Evolutionary conservation across 2,797 vertebrate species (phyloP), one percentile per base, ranked within the genome.

Genomic region (Meda fulgida): DNA sequence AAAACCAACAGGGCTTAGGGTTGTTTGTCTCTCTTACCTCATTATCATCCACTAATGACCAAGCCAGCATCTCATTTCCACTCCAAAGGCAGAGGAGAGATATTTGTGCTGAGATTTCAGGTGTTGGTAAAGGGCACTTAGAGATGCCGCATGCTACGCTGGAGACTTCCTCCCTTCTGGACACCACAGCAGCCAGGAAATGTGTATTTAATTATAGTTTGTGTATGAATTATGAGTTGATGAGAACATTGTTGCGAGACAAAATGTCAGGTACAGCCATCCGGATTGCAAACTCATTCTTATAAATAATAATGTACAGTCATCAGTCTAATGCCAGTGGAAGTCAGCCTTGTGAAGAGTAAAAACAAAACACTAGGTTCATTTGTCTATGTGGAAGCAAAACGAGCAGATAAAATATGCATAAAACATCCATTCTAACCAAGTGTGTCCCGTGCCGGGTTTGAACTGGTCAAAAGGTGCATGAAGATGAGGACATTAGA

Each of bases 21-120:
- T 92, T 95, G 94, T 94, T 95, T 94, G 93, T 94, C 93, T 93
- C 88, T 89, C 92, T 94, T 93, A 93, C 93, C 94, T 95, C 93
- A 94, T 95, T 95, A 96, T 93, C 94, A 93, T 94, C 90, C 46
- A 67, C 93, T 95, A 95, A 96, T 94, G 94, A 94, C 92, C 90
- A 87, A 78, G 90, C 92, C 91, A 92, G 93, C 93, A 95, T 94
- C 93, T 94, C 90, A 95, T 95, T 94, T 94, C 86, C 92, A 94
- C 91, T 91, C 92, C 92, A 94, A 93, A 94, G 91, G 78, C 83
- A 79, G 91, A 84, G 40, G 31, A 82, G 87, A 81, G 46, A 82
- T 76, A 81, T 84, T 80, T 92, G 88, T 91, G 89, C 87, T 88
- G 85, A 83, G 85, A 89, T 89, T 89, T 91, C 90, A 87, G 86